Conservation (phyloP, 2,888 invertebrate species). For the Myopa testacea region DNA sequence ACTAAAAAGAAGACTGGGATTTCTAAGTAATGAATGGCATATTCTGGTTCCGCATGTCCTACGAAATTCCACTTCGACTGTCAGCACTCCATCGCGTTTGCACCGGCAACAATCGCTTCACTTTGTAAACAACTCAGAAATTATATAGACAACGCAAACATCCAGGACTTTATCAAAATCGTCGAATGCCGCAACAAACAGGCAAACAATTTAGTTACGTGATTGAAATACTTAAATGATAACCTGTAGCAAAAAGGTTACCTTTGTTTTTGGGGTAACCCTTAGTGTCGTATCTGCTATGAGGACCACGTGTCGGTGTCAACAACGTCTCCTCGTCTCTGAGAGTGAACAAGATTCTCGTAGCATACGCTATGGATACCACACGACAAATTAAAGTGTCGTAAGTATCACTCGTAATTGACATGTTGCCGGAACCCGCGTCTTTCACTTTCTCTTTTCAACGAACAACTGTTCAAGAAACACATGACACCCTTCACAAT, state of each 20-base stretch:
- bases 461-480: no score
- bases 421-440: no score
- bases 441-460: no score
- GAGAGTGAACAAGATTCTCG: no score
- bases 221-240: slow-evolving; percentile 49
- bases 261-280: no score
- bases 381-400: no score
- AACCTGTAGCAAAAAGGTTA: slow-evolving; percentile 36
- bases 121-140: neutral
- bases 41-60: slow-evolving; percentile 47
- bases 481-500: no score
- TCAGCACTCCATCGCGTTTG: slow-evolving; percentile 38
- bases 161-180: slow-evolving; percentile 9
- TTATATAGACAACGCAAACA: slow-evolving; percentile 1
- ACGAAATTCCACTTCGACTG: slow-evolving; percentile 49
- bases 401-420: no score
- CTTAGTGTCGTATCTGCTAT: no score
- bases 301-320: no score
- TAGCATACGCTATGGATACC: no score
- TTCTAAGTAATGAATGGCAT: slow-evolving; percentile 47
- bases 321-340: no score
- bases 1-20: neutral
- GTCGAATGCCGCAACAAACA: slow-evolving; percentile 47
- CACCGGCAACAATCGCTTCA: neutral
- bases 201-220: slow-evolving; percentile 52